These are phyloP conservation scores for Pseudopodoces humilis DNA, from an alignment of 2,113 vertebrate genomes.

Conservation along the genomic window DNA sequence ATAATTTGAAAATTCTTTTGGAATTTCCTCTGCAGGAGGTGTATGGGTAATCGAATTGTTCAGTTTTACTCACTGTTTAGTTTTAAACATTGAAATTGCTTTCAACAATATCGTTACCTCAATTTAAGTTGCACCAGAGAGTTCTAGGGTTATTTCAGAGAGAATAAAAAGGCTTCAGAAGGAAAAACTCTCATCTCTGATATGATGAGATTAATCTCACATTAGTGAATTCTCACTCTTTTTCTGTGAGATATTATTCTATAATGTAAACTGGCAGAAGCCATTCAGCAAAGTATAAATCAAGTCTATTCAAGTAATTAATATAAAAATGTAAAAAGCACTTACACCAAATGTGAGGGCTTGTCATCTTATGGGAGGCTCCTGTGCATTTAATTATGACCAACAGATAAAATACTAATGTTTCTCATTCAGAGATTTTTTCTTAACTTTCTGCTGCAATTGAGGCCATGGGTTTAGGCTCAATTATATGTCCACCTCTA, in stretches of 20 bases:
- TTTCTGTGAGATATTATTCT: neutral
- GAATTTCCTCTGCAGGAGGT: neutral
- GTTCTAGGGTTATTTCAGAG: neutral
- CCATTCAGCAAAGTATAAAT: neutral
- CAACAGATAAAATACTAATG: neutral
- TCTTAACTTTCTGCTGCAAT: neutral
- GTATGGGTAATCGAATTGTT: neutral
- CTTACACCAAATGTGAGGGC: neutral
- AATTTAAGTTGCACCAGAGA: neutral
- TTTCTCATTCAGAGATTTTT: neutral
- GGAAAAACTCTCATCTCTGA: neutral
- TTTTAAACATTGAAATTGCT: neutral
- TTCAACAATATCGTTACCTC: neutral
- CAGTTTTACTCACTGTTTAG: neutral
- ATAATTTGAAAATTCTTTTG: neutral
- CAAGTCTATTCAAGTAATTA: neutral
- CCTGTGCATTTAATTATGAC: neutral
- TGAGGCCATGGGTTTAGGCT: neutral
- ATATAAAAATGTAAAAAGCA: neutral
- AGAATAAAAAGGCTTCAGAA: neutral
- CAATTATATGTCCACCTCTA: neutral
- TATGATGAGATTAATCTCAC: neutral
- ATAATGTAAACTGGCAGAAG: too few relatives aligned
- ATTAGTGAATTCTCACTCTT: neutral
- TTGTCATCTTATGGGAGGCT: neutral